Percentiles rank a stretch among this genome's conserved stretches.
Evolutionary conservation across 2,888 invertebrate species (phyloP).

Genomic region (Sarcophaga variegata): DNA sequence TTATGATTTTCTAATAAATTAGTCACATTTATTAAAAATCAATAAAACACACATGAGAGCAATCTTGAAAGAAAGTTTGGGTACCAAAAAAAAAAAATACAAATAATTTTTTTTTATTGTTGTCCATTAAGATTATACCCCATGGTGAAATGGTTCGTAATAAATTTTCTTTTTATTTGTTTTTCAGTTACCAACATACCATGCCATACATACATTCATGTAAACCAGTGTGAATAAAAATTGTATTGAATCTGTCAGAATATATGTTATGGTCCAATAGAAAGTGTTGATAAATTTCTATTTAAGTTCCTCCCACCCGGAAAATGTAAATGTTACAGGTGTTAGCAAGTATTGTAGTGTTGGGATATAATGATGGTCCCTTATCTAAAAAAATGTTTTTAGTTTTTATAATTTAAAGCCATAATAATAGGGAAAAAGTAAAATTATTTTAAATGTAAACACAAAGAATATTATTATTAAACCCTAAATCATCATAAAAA

Average conservation of each 20-base stretch:
- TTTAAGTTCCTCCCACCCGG: slow-evolving; percentile 20
- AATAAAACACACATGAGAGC: slow-evolving; percentile 29
- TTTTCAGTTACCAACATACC: not conserved
- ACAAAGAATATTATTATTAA: too few species aligned
- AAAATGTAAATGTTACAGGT: slow-evolving; percentile 3
- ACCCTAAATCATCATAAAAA: too few species aligned
- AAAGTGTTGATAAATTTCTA: slow-evolving; percentile 55
- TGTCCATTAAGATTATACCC: slow-evolving; percentile 23
- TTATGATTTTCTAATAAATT: slow-evolving; percentile 49
- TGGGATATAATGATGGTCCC: not conserved
- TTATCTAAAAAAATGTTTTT: not conserved
- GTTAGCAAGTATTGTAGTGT: not conserved
- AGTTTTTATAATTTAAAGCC: too few species aligned
- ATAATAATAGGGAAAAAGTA: too few species aligned
- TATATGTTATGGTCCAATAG: slow-evolving; percentile 32
- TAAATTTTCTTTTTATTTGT: slow-evolving; percentile 38
- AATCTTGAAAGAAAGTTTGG: not conserved
- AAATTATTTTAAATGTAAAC: too few species aligned
- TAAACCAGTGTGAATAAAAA: not conserved
- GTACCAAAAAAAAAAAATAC: not conserved
- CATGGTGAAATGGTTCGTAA: slow-evolving; percentile 17
- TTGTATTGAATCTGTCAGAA: slow-evolving; percentile 44
- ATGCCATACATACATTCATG: not conserved
- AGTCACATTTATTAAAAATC: slow-evolving; percentile 55
- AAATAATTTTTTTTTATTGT: slow-evolving; percentile 17